Evolutionary conservation across 2,888 invertebrate species (phyloP), one percentile per base, ranked within the genome.

Genomic region (Drosophila nigritarsus): DNA sequence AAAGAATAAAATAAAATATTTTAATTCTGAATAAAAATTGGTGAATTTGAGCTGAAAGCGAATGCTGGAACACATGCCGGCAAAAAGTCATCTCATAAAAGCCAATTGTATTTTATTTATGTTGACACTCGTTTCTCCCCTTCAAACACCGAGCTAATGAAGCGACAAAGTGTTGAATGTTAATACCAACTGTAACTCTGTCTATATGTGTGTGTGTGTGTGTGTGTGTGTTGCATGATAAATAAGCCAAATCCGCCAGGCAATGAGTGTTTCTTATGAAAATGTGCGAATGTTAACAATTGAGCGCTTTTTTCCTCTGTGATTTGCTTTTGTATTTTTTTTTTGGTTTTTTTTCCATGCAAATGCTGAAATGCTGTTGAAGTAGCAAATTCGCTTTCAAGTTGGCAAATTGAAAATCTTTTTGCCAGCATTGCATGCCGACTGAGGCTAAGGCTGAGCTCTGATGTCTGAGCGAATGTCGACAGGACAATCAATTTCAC

Each of bases 401-500:
- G 54, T 42, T 30, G 67, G 45, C 62, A 75, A 67, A 55, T 55
- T 63, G 63, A 65, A 66, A 63, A 42, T 48, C 29, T 7, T n/a
- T 42, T 51, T 61, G 34, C 40, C 62, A 64, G 62, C 38, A 40
- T n/a, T 80, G 81, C 67, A 73, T 13, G 42, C 24, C 51, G 60
- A 45, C 49, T 13, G 24, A 50, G 59, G 29, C 53, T 24, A 3
- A 38, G 50, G 9, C 15, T 20, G 18, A 38, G 66, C 0, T 20
- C 13, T 13, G 30, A 15, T 56, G 5, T 49, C 51, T 48, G 45
- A 65, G 63, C 49, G 74, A 82, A 84, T 88, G 78, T 83, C 86
- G 65, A 73, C 66, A 69, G 75, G 60, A 78, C 89, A 86, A 88
- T 85, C 89, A 85, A 85, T 85, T 85, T 85, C 86, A 85, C 80